Conservation (phyloP, 2,113 vertebrate species). For the Anoura caudifer region DNA sequence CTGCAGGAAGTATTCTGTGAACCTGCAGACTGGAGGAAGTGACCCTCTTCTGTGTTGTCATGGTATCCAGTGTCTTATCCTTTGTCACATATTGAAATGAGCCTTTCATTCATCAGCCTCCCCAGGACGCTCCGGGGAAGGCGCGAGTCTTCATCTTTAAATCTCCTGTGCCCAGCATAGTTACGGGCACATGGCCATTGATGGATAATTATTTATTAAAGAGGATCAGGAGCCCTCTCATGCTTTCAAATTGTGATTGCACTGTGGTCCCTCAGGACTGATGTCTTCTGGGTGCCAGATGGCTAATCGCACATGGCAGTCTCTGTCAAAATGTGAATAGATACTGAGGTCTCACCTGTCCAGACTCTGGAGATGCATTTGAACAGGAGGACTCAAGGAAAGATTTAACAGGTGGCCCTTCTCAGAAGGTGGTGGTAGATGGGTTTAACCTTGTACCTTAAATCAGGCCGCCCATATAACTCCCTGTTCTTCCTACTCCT, state of each 20-base stretch:
- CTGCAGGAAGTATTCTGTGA: background rate
- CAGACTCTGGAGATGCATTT: background rate
- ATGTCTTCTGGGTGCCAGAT: slow-evolving; percentile 15
- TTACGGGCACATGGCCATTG: background rate
- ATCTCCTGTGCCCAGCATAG: background rate
- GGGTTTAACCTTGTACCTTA: background rate
- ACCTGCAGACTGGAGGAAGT: background rate
- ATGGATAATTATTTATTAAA: slow-evolving; percentile 14
- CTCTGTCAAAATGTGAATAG: background rate
- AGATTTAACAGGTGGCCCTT: background rate
- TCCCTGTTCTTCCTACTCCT: background rate
- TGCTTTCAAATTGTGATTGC: background rate
- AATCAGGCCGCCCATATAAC: background rate
- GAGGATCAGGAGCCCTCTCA: background rate
- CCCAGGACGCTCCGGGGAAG: background rate
- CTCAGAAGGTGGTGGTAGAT: background rate
- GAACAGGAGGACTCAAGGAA: background rate
- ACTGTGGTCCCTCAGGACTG: background rate
- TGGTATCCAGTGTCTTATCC: background rate
- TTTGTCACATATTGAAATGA: background rate
- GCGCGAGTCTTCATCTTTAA: background rate
- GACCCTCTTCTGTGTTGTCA: background rate
- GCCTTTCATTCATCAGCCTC: background rate
- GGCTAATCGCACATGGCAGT: background rate
- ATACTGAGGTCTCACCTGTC: background rate